phyloP scores from a whole-genome alignment of 2,888 invertebrate genomes.

The Hecatera dysodea region DNA sequence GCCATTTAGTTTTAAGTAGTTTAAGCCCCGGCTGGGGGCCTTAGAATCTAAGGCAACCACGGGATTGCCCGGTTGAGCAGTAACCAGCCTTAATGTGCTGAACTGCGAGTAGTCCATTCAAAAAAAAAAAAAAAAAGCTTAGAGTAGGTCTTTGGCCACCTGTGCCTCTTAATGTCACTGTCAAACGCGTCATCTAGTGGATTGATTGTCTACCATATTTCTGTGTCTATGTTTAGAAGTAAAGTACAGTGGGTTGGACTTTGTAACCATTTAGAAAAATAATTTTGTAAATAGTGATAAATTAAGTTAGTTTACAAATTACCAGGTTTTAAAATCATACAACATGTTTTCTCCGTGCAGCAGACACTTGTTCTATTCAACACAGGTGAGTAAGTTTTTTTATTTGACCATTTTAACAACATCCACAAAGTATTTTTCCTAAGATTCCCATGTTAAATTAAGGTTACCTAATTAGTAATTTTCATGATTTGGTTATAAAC shows the following conservation, averaged over 20 bases:
- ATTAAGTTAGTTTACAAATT: conserved; percentile 26
- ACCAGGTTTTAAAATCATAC: conserved; percentile 4
- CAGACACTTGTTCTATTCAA: conserved; percentile 83
- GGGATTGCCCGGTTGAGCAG: too few species aligned
- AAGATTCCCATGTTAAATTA: conserved; percentile 13
- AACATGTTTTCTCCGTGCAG: conserved; percentile 85
- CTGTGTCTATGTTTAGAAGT: conserved; percentile 1
- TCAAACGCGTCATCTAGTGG: too few species aligned
- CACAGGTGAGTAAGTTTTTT: conserved; percentile 77
- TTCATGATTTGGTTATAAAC: background rate
- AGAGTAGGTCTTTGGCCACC: too few species aligned
- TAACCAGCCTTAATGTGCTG: too few species aligned
- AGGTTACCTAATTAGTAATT: conserved; percentile 9
- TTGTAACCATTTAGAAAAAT: conserved; percentile 79
- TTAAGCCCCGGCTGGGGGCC: too few species aligned
- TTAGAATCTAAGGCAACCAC: too few species aligned
- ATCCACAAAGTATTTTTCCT: background rate
- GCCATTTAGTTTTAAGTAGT: too few species aligned
- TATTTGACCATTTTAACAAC: background rate
- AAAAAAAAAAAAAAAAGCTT: too few species aligned
- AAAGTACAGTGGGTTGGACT: conserved; percentile 77
- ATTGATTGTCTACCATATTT: too few species aligned
- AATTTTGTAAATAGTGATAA: conserved; percentile 61
- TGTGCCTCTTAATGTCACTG: too few species aligned
- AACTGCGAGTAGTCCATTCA: too few species aligned